phyloP scores from a whole-genome alignment of 2,113 vertebrate genomes.

The Danio rerio region GRCz12tu NC_133185.1:35486501-35487000 shows the following conservation, averaged over 20 bases:
- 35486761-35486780: too few species aligned
- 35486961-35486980: too few species aligned
- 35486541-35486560: background rate
- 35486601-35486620: slow-evolving; percentile 56
- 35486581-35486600: slow-evolving; percentile 53
- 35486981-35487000: too few species aligned
- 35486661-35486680: slow-evolving; percentile 66
- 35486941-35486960: too few species aligned
- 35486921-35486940: too few species aligned
- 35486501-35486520: background rate
- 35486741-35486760: slow-evolving; percentile 53
- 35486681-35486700: slow-evolving; percentile 56
- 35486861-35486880: too few species aligned
- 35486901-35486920: too few species aligned
- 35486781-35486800: slow-evolving; percentile 58
- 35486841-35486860: too few species aligned
- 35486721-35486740: slow-evolving; percentile 52
- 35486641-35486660: slow-evolving; percentile 61
- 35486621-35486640: slow-evolving; percentile 42
- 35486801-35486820: too few species aligned
- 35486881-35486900: too few species aligned
- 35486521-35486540: slow-evolving; percentile 19
- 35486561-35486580: slow-evolving; percentile 58
- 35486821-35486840: too few species aligned
- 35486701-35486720: slow-evolving; percentile 55